These are phyloP conservation scores for Ephydatia muelleri DNA, from an alignment of 37 sponge, comb jelly and placozoan genomes.

Conservation along the genomic window DNA sequence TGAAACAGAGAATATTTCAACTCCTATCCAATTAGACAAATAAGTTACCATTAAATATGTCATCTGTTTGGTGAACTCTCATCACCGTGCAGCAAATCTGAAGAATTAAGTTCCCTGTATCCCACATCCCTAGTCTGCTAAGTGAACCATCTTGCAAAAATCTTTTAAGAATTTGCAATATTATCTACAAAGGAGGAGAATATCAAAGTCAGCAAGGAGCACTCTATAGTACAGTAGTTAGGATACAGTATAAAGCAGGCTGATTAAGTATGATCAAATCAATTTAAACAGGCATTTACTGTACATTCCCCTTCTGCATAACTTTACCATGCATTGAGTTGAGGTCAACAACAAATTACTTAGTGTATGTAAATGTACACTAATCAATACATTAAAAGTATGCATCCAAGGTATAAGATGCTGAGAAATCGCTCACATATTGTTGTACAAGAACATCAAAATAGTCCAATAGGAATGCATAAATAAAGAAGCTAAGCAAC, in stretches of 20 bases:
- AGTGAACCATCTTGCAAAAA: constrained; percentile 33
- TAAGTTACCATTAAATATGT: constrained; percentile 45
- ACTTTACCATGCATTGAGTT: too few species aligned
- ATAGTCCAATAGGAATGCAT: too few species aligned
- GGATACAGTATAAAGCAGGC: neutral
- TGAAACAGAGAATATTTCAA: constrained; percentile 3
- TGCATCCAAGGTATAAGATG: too few species aligned
- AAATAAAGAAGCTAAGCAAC: too few species aligned
- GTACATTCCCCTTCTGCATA: too few species aligned
- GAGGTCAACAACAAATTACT: too few species aligned
- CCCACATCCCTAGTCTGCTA: constrained; percentile 38
- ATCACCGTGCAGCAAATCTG: constrained; percentile 29
- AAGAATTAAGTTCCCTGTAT: constrained; percentile 47
- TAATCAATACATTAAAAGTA: too few species aligned
- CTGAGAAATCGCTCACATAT: too few species aligned
- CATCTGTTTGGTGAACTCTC: constrained; percentile 41
- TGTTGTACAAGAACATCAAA: too few species aligned
- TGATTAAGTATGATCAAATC: neutral
- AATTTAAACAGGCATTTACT: too few species aligned
- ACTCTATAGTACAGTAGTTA: too few species aligned
- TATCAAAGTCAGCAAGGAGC: neutral
- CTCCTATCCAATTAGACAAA: neutral
- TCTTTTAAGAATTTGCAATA: constrained; percentile 41
- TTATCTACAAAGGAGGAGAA: constrained; percentile 15
- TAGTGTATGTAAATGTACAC: too few species aligned